Conservation (phyloP, 2,888 invertebrate genomes). For the Icerya purchasi region DNA sequence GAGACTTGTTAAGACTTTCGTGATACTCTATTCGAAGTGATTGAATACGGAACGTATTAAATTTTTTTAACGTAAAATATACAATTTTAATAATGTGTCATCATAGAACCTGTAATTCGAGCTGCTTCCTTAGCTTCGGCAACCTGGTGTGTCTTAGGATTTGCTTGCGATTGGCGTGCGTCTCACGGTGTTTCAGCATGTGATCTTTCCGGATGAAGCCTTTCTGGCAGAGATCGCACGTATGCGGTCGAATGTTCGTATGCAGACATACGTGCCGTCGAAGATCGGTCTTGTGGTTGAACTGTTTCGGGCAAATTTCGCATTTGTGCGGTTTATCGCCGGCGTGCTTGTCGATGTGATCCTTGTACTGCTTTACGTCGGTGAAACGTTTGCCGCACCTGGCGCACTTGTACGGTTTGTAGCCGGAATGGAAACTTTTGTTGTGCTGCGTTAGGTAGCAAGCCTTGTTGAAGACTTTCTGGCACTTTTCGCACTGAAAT, state of each 20-base stretch:
- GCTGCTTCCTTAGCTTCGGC: background rate
- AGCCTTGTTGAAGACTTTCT: slow-evolving; percentile 62
- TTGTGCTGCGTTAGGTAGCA: slow-evolving; percentile 80
- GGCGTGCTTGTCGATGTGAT: slow-evolving; percentile 54
- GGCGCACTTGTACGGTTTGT: slow-evolving; percentile 63
- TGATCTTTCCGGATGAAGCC: slow-evolving; percentile 80
- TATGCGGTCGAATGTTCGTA: slow-evolving; percentile 63
- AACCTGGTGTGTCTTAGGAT: background rate
- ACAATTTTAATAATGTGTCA: background rate
- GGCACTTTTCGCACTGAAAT: slow-evolving; percentile 49
- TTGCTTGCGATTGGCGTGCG: slow-evolving; percentile 32
- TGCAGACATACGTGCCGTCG: slow-evolving; percentile 69
- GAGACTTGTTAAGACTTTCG: no score
- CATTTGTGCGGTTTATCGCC: slow-evolving; percentile 74
- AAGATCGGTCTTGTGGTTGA: slow-evolving; percentile 76
- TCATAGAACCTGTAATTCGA: background rate
- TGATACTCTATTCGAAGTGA: no score
- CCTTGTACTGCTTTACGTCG: slow-evolving; percentile 42
- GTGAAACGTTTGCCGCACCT: slow-evolving; percentile 70
- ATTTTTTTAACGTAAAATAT: background rate
- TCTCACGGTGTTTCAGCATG: slow-evolving; percentile 68
- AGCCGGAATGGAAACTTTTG: slow-evolving; percentile 69
- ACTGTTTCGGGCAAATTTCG: slow-evolving; percentile 62
- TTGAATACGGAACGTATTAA: no score
- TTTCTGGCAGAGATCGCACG: slow-evolving; percentile 60